Conservation (phyloP, 2,113 vertebrate species). For the Natator depressus region DNA sequence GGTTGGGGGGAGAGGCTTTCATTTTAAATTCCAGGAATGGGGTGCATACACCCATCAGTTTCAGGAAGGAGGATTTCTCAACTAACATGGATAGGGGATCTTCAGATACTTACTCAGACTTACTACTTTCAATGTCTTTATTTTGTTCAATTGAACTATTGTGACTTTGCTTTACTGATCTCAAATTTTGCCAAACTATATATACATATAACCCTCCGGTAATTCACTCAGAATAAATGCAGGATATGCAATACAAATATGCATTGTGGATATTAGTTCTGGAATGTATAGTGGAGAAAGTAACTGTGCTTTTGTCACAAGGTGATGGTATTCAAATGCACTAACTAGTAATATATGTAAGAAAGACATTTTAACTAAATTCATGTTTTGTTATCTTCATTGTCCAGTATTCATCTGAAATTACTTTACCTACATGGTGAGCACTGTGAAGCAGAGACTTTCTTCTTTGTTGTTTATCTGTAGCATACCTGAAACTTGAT, state of each 20-base stretch:
- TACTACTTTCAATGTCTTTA: conserved; percentile 6
- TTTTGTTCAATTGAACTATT: neutral
- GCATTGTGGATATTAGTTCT: neutral
- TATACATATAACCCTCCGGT: neutral
- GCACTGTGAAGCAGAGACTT: neutral
- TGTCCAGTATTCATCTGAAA: neutral
- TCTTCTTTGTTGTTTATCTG: neutral
- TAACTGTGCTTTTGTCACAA: neutral
- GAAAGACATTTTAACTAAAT: conserved; percentile 2
- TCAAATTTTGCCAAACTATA: neutral
- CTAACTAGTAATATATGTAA: neutral
- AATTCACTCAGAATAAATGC: neutral
- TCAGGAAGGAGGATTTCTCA: neutral
- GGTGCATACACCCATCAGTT: neutral
- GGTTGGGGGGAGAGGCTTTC: neutral
- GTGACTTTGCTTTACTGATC: neutral
- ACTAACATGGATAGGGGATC: neutral
- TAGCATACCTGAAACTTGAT: neutral
- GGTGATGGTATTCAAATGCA: neutral
- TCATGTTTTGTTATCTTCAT: neutral
- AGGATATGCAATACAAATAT: neutral
- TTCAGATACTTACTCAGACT: neutral
- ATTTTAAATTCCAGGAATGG: neutral
- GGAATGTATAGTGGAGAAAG: neutral
- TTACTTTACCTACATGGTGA: neutral